A percentile compares a stretch with the other conserved stretches of the same genome.
These are phyloP conservation scores for Ictidomys tridecemlineatus DNA, from an alignment of 2,113 vertebrate species.

Conservation along the genomic window DNA sequence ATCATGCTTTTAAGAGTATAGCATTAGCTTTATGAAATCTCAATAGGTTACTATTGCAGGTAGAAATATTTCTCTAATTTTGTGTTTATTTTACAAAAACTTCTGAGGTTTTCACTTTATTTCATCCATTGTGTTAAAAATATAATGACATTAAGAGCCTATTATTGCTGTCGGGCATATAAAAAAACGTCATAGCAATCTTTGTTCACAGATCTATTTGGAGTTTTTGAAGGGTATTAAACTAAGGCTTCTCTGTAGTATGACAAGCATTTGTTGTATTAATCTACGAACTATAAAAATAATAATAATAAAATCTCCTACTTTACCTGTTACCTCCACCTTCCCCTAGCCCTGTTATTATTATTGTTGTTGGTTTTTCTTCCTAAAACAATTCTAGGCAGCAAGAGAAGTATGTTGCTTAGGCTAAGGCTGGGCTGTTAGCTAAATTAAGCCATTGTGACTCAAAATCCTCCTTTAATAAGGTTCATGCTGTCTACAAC, in stretches of 20 bases:
- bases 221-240: constrained; percentile 75
- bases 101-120: background rate
- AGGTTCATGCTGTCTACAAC: constrained; percentile 99
- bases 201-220: constrained; percentile 80
- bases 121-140: constrained; percentile 27
- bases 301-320: constrained; percentile 34
- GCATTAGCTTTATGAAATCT: background rate
- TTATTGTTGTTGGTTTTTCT: constrained; percentile 77
- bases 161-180: constrained; percentile 78
- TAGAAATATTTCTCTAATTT: background rate
- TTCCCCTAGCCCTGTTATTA: constrained; percentile 53
- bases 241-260: constrained; percentile 83
- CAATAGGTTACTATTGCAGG: background rate
- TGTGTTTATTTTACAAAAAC: background rate
- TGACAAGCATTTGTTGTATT: constrained; percentile 86
- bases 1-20: background rate
- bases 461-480: constrained; percentile 99
- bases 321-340: constrained; percentile 36
- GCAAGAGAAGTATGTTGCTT: constrained; percentile 87
- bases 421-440: constrained; percentile 94
- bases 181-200: constrained; percentile 77
- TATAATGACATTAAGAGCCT: constrained; percentile 49
- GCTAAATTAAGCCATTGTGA: constrained; percentile 99
- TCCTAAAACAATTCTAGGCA: constrained; percentile 86
- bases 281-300: constrained; percentile 84